Evolutionary conservation across 2,888 invertebrate species (phyloP), one percentile per base, ranked within the genome.

Genomic region (Bugula neritina): DNA sequence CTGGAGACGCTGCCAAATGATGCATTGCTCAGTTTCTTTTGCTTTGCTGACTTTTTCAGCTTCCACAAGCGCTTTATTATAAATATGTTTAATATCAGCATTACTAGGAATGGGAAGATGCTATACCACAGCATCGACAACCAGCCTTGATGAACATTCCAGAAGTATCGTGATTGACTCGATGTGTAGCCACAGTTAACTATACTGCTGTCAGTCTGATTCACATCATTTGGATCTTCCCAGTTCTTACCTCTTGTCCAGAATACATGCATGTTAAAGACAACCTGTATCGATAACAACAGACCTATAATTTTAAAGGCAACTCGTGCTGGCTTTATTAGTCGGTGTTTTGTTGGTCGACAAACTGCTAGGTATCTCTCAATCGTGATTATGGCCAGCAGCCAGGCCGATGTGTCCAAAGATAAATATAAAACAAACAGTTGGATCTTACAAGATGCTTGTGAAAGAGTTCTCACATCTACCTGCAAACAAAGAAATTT

Each of bases 101-200:
- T 63, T 13, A 34, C 34, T 3, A 31, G 10, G 34, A 63, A 63
- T 2, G 63, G 63, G 21, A 63, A 10, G 31, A 63, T 2, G n/a
- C 63, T 10, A 31, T 63, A 63, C 63, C 63, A 63, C 5, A 31
- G 31, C 34, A 63, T 31, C 27, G 27, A 21, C 63, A 63, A 2
- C 63, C 63, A 63, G 31, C 63, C 63, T 31, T 63, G 63, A n/a
- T 29, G 27, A 31, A 25, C 13, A 27, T 27, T 63, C 63, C 63
- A 63, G 34, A 63, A 63, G 27, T 31, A 63, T 29, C 31, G 27
- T 2, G 63, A 25, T 25, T 63, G 3, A 5, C 3, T 10, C n/a
- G 63, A 63, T n/a, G 63, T 63, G 31, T 63, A 63, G 63, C 63
- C 63, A 34, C 63, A 63, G 63, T 63, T 63, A 2, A 31, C 3